These are phyloP conservation scores for Bufo gargarizans DNA, from an alignment of 2,113 vertebrate genomes.

Conservation along the genomic window DNA sequence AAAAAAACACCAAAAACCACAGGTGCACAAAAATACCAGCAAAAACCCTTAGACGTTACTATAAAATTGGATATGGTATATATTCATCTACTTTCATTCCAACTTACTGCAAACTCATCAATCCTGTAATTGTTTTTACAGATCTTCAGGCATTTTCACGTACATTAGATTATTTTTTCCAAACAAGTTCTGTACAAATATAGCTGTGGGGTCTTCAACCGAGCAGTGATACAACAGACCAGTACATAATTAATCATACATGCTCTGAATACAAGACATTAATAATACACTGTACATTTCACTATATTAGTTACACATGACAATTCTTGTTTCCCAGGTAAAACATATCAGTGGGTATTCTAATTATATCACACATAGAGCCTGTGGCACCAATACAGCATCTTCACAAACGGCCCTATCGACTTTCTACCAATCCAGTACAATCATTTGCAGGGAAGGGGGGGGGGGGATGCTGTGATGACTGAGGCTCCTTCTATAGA, in stretches of 20 bases:
- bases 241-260: slow-evolving; percentile 47
- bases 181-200: slow-evolving; percentile 54
- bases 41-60: neutral
- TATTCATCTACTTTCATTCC: slow-evolving; percentile 54
- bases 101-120: slow-evolving; percentile 54
- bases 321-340: slow-evolving; percentile 58
- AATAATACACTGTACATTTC: slow-evolving; percentile 45
- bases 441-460: neutral
- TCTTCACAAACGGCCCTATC: neutral
- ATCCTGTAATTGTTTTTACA: neutral
- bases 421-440: neutral
- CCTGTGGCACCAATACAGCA: neutral
- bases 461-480: neutral
- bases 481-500: neutral
- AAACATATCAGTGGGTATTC: slow-evolving; percentile 36
- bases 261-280: slow-evolving; percentile 53
- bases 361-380: slow-evolving; percentile 4
- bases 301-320: slow-evolving; percentile 59
- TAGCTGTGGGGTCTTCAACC: slow-evolving; percentile 60
- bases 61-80: neutral
- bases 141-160: neutral
- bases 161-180: slow-evolving; percentile 47
- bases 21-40: too few species aligned
- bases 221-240: slow-evolving; percentile 27
- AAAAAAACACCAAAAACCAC: too few species aligned